Evolutionary conservation across 2,888 invertebrate species (phyloP), one percentile per base, ranked within the genome.

Genomic region (Beris chalybata): DNA sequence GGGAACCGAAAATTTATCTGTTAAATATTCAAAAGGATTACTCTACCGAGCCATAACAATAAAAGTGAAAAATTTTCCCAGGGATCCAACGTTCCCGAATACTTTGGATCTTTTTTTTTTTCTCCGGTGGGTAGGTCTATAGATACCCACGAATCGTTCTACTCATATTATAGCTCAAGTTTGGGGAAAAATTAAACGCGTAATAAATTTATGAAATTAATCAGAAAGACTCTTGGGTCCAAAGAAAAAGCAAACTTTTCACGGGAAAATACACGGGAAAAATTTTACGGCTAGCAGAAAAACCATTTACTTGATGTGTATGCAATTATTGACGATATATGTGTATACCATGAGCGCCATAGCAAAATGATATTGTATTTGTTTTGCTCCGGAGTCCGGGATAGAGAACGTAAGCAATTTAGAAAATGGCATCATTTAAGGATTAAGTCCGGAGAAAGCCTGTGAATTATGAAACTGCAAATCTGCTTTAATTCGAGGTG

Each of bases 21-120:
- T 69, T 67, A 69, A 69, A 69, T 69, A 69, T 69, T 69, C 67
- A 69, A 69, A 69, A 69, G 67, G 65, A 69, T 69, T 69, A 67
- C 69, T 69, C 57, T 59, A 64, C 61, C 52, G 43, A 38, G 43
- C 55, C 63, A 69, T 69, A 69, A 67, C 69, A 69, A 69, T 69
- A 69, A 69, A 69, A 67, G 67, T 69, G 69, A 69, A 67, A 67
- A 69, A 69, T 67, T 69, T 61, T 58, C 63, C 63, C 67, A 64
- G 63, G 67, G 65, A 53, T 50, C 56, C 50, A 65, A 56, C 45
- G 45, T 48, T 30, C 22, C 22, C 22, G 22, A 22, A 53, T 56
- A 56, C 56, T 13, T 38, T 52, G 29, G 11, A 4, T 4, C 52
- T 52, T 52, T 9, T n/a, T 29, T 11, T 4, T 15, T 22, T 22